Conservation (phyloP, 2,888 invertebrate genomes). For the Nemoura dubitans region DNA sequence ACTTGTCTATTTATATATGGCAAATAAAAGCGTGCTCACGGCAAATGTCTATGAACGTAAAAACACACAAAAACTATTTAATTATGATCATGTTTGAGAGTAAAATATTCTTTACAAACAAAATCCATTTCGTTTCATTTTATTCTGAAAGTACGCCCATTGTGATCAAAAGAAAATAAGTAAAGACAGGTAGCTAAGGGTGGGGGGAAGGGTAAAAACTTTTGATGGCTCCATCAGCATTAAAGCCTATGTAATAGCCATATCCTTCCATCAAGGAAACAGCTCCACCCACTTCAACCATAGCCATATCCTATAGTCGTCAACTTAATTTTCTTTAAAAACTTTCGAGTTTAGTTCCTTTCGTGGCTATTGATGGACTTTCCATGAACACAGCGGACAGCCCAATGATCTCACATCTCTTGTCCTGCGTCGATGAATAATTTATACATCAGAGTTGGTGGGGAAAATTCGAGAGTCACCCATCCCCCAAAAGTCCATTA, state of each 20-base stretch:
- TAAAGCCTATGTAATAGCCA: neutral
- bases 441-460: neutral
- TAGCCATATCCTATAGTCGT: neutral
- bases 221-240: neutral
- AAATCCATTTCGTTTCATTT: slow-evolving; percentile 12
- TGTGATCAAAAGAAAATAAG: neutral
- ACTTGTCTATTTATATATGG: neutral
- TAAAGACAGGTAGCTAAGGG: neutral
- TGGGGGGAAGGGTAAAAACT: neutral
- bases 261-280: neutral
- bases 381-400: neutral
- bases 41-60: neutral
- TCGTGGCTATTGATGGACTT: neutral
- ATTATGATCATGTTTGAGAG: neutral
- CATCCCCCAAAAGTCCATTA: neutral
- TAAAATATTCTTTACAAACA: neutral
- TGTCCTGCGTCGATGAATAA: neutral
- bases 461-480: neutral
- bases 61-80: neutral
- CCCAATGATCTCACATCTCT: neutral
- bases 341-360: neutral
- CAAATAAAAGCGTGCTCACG: neutral
- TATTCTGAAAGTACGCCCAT: neutral
- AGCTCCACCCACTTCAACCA: neutral
- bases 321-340: slow-evolving; percentile 12